Evolutionary conservation across 2,888 invertebrate genomes (phyloP).

Genomic region (Meganola albula): DNA sequence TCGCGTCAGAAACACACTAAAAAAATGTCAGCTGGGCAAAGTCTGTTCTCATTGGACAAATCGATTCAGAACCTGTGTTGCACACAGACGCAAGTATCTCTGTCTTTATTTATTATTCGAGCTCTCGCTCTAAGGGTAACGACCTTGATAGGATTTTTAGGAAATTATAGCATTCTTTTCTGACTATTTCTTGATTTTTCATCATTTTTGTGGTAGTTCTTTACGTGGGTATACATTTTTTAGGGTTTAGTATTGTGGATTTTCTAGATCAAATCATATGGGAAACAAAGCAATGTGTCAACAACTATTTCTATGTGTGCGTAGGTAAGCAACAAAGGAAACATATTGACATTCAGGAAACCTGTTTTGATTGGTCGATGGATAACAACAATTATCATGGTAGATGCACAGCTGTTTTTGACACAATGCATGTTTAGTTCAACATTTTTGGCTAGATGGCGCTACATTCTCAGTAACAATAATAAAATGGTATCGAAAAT

Average conservation of each 20-base stretch:
- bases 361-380: conserved; percentile 47
- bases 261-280: conserved; percentile 54
- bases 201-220: conserved; percentile 16
- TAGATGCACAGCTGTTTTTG: conserved; percentile 69
- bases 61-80: conserved; percentile 60
- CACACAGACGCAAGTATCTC: conserved; percentile 42
- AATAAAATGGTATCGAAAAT: no score
- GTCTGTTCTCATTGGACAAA: conserved; percentile 68
- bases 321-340: conserved; percentile 44
- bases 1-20: conserved; percentile 59
- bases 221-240: conserved; percentile 13
- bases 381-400: no score
- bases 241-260: conserved; percentile 12
- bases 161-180: conserved; percentile 23
- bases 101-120: conserved; percentile 36
- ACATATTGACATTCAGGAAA: conserved; percentile 49
- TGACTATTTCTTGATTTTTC: conserved; percentile 8
- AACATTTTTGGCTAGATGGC: conserved; percentile 44
- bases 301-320: conserved; percentile 45
- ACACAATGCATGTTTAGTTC: conserved; percentile 32
- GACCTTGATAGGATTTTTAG: conserved; percentile 52
- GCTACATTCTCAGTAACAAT: conserved; percentile 44
- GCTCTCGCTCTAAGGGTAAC: conserved; percentile 49
- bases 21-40: conserved; percentile 70
- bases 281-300: conserved; percentile 67